Evolutionary conservation across 2,113 vertebrate species (phyloP).

Genomic region (Albula glossodonta): DNA sequence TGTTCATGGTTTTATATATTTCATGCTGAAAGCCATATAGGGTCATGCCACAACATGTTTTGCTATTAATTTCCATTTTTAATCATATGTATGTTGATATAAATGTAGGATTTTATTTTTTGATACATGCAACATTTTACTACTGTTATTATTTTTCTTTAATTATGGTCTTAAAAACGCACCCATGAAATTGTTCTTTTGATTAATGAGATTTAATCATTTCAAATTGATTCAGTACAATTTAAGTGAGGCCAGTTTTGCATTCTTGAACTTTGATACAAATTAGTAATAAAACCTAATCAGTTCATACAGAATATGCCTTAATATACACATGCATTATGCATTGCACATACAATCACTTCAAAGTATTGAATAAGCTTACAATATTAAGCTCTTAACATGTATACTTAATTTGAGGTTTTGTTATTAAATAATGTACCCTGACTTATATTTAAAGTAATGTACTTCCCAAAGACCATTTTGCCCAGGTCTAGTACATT

Average conservation of each 20-base stretch:
- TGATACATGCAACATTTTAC: background rate
- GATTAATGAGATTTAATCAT: background rate
- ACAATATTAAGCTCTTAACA: background rate
- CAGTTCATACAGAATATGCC: background rate
- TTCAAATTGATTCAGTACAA: background rate
- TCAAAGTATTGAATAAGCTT: conserved; percentile 15
- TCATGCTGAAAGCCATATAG: conserved; percentile 30
- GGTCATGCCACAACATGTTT: conserved; percentile 20
- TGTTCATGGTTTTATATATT: background rate
- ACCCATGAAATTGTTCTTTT: background rate
- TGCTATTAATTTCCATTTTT: background rate
- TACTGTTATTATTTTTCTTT: background rate
- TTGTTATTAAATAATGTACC: background rate
- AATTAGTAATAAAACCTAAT: background rate
- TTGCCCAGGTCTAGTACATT: background rate
- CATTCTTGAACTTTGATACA: background rate
- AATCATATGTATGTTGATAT: background rate
- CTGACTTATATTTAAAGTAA: background rate
- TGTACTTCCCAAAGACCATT: background rate
- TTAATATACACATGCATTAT: background rate
- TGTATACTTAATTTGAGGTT: background rate
- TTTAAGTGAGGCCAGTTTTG: background rate
- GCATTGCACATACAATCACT: background rate
- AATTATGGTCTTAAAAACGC: background rate
- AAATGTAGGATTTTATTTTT: conserved; percentile 3